Evolutionary conservation across 2,797 vertebrate genomes (phyloP), one percentile per base, ranked within the genome.

Genomic region (Loris lydekkerianus): DNA sequence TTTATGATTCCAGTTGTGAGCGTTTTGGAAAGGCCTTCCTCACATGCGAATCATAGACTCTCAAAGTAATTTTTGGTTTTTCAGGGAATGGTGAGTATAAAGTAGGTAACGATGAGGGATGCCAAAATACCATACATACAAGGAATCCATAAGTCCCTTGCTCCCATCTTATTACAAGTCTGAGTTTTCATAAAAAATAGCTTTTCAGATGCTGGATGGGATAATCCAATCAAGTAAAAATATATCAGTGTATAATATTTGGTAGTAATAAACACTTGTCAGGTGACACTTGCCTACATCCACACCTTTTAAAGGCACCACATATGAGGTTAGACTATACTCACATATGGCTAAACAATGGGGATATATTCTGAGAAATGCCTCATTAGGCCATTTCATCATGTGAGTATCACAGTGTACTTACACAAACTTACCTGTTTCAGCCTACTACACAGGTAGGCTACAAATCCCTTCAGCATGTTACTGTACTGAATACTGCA

Each of bases 1-100:
- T 80, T 56, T 53, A 90, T 34, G n/a, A 86, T 70, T 88, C 83
- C 2, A 89, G 78, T 80, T 34, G 85, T 29, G 0, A 91, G 73
- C 63, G 95, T 67, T 27, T 78, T 29, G 67, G 95, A 94, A 84
- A 98, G 91, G 31, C 49, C 97, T 91, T 92, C 58, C 75, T 85
- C 70, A 77, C 87, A 7, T 93, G 72, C 73, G 77, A 7, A 18
- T 82, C 85, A 21, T 78, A 96, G 95, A 69, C 49, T 90, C 58
- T 89, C 25, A 21, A 37, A 73, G 43, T 17, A 49, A 65, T 27
- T 1, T 18, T n/a, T 58, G 43, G 7, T 76, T 90, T 96, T 34
- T 31, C 17, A 29, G n/a, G 25, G 37, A 83, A 69, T 18, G 31
- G n/a, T 91, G 88, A 80, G 15, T 60, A 7, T 46, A 86, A 84